Base-by-base conservation (phyloP, 1,140 invertebrate species). In the Pollicipes pollicipes region DNA sequence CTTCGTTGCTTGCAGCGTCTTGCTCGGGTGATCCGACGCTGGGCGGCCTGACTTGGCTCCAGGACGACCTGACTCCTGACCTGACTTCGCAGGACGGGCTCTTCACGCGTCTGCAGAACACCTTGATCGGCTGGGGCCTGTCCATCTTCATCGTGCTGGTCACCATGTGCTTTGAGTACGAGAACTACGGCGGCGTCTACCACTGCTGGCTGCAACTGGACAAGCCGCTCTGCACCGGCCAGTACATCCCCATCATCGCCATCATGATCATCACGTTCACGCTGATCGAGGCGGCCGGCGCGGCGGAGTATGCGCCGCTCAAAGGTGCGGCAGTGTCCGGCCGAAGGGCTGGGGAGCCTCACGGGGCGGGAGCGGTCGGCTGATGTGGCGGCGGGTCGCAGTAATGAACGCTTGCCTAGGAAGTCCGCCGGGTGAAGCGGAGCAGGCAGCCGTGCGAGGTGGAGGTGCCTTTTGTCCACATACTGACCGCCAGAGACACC, bases 181-280 rank as follows among this genome's bases (percentile, higher is more conserved):
- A 77, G 1, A 70, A 78, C 69, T 79, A 79, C 72, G 78, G 77
- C 27, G 77, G 74, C 0, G 69, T 73, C 68, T 79, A 79, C 70
- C 78, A 79, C 69, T 79, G 78, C 68, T 79, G 78, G 78, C 69
- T 76, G 13, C 73, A 74, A 69, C 76, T 78, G 76, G 73, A 78
- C 69, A 78, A 74, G 17, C 37, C 45, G 0, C 70, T 79, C 3
- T 30, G 77, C 6, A 76, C 76, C 45, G 72, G 74, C 0, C 74
- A 77, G 30, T 35, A 74, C 0, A 71, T 77, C 16, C 78, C 78
- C 8, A 72, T 78, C 26, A 70, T 77, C 30, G 32, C 64, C 1
- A 66, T 77, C 4, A 75, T 76, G 13, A 71, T 77, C 27, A 30
- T 78, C 26, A 76, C 77, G 64, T 76, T 79, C 68, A 76, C 77